Percentiles rank a stretch among this genome's conserved stretches.
phyloP scores from a whole-genome alignment of 2,797 vertebrate genomes.

The Phyllotis vaccarum region DNA sequence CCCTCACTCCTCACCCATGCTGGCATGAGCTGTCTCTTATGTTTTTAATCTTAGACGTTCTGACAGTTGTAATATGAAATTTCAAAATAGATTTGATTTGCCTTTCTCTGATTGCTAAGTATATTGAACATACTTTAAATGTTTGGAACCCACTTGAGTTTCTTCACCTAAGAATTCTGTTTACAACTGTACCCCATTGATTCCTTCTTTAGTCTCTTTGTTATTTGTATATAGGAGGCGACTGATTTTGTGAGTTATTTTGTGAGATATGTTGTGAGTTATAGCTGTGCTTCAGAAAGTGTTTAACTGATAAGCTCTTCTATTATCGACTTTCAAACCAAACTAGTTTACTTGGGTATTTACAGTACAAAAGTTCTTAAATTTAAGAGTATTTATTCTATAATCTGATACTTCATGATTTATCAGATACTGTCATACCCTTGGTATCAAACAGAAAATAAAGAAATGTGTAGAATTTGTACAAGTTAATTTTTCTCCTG shows the following conservation, averaged over 20 bases:
- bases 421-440: not conserved
- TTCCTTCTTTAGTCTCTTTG: not conserved
- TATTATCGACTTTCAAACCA: not conserved
- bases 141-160: not conserved
- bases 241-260: not conserved
- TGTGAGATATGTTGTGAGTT: too few species aligned
- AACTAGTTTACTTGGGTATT: not conserved
- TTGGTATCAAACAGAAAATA: not conserved
- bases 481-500: not conserved
- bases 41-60: not conserved
- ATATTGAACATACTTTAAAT: not conserved
- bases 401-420: constrained; percentile 17
- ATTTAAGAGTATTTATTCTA: not conserved
- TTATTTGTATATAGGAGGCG: not conserved
- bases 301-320: not conserved
- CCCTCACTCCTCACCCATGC: not conserved
- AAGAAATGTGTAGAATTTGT: not conserved
- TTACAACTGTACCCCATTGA: not conserved
- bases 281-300: not conserved
- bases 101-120: not conserved
- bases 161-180: not conserved
- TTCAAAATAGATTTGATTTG: not conserved
- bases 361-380: not conserved
- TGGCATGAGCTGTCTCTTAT: not conserved
- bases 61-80: not conserved